Percentiles rank a stretch among this genome's conserved stretches.
These are phyloP conservation scores for Yponomeuta evonymella DNA, from an alignment of 2,888 invertebrate genomes.

Conservation along the genomic window DNA sequence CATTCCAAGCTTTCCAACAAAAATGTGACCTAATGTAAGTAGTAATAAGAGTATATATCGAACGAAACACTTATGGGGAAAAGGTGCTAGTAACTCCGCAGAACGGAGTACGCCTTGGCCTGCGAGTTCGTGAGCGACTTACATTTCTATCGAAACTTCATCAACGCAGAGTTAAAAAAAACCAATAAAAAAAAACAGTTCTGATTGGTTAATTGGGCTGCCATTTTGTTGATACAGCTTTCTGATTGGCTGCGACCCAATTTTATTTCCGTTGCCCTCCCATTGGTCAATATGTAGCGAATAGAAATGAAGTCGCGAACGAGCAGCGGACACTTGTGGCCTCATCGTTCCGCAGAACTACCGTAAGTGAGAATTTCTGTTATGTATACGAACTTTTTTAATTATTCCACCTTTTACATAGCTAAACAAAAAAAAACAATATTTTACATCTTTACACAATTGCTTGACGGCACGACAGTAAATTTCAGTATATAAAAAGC, in stretches of 20 bases:
- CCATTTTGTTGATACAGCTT: no score
- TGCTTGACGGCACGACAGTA: neutral
- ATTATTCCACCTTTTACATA: conserved; percentile 3
- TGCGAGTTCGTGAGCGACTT: neutral
- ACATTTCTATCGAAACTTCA: neutral
- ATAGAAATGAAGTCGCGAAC: neutral
- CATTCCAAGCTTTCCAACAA: conserved; percentile 8
- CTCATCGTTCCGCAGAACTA: neutral
- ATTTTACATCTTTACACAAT: neutral
- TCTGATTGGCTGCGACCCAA: no score
- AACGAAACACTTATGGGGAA: neutral
- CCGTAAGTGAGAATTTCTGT: conserved; percentile 3
- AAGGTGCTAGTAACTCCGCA: neutral
- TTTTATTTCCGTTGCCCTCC: no score
- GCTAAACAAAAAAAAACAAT: conserved; percentile 3
- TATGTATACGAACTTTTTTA: conserved; percentile 3
- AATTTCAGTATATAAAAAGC: conserved; percentile 1
- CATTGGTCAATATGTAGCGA: no score
- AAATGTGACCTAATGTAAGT: conserved; percentile 2
- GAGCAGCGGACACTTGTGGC: neutral
- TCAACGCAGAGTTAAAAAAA: neutral
- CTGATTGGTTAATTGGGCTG: no score
- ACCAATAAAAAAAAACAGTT: no score
- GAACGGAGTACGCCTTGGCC: neutral
- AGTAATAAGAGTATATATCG: neutral